Conservation (phyloP, 1,140 invertebrate genomes). For the Nautilus pompilius region DNA sequence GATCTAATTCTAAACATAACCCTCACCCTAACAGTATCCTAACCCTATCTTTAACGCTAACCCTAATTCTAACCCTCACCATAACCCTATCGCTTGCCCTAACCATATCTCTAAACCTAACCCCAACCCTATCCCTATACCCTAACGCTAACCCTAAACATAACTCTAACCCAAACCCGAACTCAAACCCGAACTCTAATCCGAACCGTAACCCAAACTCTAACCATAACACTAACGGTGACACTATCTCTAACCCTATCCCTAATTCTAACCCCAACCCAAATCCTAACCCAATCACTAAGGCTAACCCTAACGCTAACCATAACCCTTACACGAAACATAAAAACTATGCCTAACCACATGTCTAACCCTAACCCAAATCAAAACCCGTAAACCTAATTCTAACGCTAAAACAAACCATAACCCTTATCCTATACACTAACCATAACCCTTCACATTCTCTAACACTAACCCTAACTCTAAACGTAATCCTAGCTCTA, state of each 20-base stretch:
- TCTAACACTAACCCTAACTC: background rate
- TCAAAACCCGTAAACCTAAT: background rate
- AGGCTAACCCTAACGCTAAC: background rate
- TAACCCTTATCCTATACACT: background rate
- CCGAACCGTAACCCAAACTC: background rate
- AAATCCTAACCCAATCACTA: background rate
- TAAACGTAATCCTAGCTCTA: background rate
- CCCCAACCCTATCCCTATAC: background rate
- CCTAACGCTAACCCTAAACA: background rate
- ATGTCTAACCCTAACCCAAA: background rate
- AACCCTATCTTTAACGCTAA: background rate
- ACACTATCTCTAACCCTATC: background rate
- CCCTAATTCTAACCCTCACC: background rate
- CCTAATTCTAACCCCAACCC: background rate
- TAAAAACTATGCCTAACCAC: background rate
- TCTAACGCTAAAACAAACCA: background rate
- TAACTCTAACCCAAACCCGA: background rate
- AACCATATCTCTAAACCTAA: background rate
- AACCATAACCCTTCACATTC: constrained; percentile 1
- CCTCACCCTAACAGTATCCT: background rate
- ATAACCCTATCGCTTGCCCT: background rate
- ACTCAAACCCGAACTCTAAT: background rate
- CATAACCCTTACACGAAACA: background rate
- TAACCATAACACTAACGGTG: background rate
- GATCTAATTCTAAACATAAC: background rate